Evolutionary conservation across 1,140 invertebrate genomes (phyloP).

Genomic region (Ips nitidus): DNA sequence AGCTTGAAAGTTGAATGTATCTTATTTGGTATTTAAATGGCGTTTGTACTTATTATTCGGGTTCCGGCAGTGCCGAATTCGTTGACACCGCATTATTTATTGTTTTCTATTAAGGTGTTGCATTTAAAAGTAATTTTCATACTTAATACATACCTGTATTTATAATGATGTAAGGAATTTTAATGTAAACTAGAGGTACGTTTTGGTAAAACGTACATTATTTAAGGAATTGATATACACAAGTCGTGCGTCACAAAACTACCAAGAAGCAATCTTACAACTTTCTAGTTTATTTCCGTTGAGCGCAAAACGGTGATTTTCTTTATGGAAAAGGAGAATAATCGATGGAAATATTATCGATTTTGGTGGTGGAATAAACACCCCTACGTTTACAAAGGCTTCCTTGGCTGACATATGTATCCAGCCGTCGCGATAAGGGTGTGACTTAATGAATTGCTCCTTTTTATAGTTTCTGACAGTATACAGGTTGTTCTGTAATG

Average conservation of each 20-base stretch:
- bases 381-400: conserved; percentile 25
- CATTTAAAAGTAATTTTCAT: background rate
- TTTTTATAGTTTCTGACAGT: conserved; percentile 15
- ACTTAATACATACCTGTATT: background rate
- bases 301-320: background rate
- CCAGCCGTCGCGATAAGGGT: conserved; percentile 16
- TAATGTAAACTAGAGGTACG: background rate
- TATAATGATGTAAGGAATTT: background rate
- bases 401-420: conserved; percentile 56
- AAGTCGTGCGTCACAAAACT: no score
- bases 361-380: conserved; percentile 20
- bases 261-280: no score
- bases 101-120: conserved; percentile 1
- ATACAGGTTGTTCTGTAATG: conserved; percentile 2
- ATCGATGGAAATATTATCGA: conserved; percentile 23
- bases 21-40: conserved; percentile 25
- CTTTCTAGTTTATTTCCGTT: background rate
- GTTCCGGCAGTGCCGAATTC: conserved; percentile 18
- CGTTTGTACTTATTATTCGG: background rate
- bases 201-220: background rate
- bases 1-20: conserved; percentile 1
- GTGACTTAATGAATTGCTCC: conserved; percentile 16
- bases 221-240: background rate
- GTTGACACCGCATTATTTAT: conserved; percentile 14
- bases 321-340: conserved; percentile 8